Evolutionary conservation across 1,140 invertebrate genomes (phyloP), one percentile per base, ranked within the genome.

Genomic region (Scaptomyza pallida): DNA sequence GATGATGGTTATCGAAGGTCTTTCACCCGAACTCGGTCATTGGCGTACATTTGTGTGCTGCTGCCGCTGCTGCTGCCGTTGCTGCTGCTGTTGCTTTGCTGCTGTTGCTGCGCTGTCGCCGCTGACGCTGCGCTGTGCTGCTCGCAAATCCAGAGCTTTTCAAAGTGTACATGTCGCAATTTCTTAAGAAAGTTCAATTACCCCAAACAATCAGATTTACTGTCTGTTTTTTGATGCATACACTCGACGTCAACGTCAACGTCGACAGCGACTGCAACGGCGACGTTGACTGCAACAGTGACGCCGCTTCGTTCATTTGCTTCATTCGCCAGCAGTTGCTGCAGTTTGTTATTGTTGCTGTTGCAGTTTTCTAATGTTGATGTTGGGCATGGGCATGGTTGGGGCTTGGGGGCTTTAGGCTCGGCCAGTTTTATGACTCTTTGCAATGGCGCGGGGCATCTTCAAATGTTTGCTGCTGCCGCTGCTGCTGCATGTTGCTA

Each of bases 101-200:
- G 68, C 54, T 55, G 47, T 23, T 30, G 62, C 63, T 70, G 85
- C 75, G 77, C 78, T 82, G 72, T 70, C 64, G 35, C 55, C 19
- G 67, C 57, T 62, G 55, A 15, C 47, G 26, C 26, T 30, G 26
- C 9, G 26, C 26, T 37, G 33, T 52, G 77, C 73, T 81, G 88
- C 83, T 89, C 81, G 89, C 76, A 89, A 90, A 90, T 90, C 89
- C 89, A 90, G 89, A 86, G 89, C 89, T 90, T 90, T 90, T 90
- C 79, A 90, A 90, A 90, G 81, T 90, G 89, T 90, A 88, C 85
- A 89, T 90, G 89, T 90, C 85, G 89, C 89, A 90, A 90, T 90
- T 90, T 90, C 89, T 90, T 90, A 90, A 90, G 89, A 90, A 90
- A 90, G 89, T 90, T 90, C 89, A 90, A 90, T 90, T 90, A 90